Conservation (phyloP, 2,888 invertebrate genomes). For the Pogonocherus hispidulus region DNA sequence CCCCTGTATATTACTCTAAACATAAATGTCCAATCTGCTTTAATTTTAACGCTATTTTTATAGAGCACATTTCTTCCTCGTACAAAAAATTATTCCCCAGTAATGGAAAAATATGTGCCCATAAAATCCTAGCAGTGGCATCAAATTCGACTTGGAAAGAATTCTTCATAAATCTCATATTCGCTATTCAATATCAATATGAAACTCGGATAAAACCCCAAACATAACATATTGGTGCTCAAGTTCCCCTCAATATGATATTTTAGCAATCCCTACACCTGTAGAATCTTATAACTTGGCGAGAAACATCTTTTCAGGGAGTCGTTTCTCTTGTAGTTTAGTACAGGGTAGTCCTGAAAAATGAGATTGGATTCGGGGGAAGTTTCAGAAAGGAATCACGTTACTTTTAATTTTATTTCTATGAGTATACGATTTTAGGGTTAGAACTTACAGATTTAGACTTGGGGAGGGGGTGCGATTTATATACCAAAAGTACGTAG, state of each 20-base stretch:
- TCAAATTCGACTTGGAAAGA: constrained; percentile 46
- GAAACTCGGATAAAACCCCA: constrained; percentile 63
- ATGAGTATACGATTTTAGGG: neutral
- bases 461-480: too few relatives aligned
- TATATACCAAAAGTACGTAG: too few relatives aligned
- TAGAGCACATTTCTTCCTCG: neutral
- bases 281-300: constrained; percentile 61
- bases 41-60: neutral
- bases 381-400: neutral
- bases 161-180: constrained; percentile 59
- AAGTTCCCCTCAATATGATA: constrained; percentile 66
- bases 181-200: constrained; percentile 63
- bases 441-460: neutral
- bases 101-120: constrained; percentile 32
- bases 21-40: neutral
- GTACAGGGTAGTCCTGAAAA: constrained; percentile 18
- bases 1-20: too few relatives aligned
- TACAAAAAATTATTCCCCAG: constrained; percentile 32
- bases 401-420: neutral
- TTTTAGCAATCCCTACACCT: constrained; percentile 66
- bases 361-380: neutral
- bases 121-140: constrained; percentile 35
- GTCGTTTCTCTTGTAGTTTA: constrained; percentile 26
- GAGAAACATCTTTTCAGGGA: constrained; percentile 47
- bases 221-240: constrained; percentile 65